Evolutionary conservation across 2,113 vertebrate genomes (phyloP), one percentile per base, ranked within the genome.

Genomic region (Labrus mixtus): DNA sequence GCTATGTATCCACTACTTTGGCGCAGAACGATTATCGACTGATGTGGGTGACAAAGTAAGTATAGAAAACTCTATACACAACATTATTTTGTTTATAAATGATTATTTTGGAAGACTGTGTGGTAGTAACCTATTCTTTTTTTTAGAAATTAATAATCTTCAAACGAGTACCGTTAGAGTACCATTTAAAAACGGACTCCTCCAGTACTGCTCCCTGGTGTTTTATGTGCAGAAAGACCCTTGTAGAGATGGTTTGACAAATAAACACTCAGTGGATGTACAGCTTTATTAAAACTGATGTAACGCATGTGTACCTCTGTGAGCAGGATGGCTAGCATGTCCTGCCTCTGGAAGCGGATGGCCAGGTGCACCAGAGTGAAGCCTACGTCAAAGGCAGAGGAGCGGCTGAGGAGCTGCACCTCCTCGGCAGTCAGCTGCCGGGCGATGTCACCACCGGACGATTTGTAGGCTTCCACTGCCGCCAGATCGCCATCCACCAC

Each of bases 311-410:
- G 91, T 72, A 98, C 98, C 96, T 99, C 98, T 0, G 98, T 98
- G 56, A 99, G 97, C 79, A 99, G 84, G 69, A 98, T 94, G 1
- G 98, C 97, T 0, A 99, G 93, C 97, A 99, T 99, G 85, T 99
- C 98, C 85, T 99, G 97, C 67, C 98, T 95, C 93, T 99, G 97
- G 79, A 99, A 99, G 90, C 98, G 97, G 70, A 99, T 99, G 41
- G 98, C 97, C 88, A 99, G 91, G 23, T 99, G 98, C 0, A 99
- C 98, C 0, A 99, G 94, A 0, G 98, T 99, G 84, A 98, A 99
- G 73, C 98, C 98, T 1, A 96, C 95, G 0, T 98, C 97, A 23
- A 99, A 99, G 2, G 98, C 97, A 0, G 98, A 99, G 2, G 97
- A 96, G 0, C 97, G 97, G 78, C 95, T 99, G 33, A 99, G 94